Conservation (phyloP, 2,888 invertebrate species). For the Gonocerus acuteangulatus region DNA sequence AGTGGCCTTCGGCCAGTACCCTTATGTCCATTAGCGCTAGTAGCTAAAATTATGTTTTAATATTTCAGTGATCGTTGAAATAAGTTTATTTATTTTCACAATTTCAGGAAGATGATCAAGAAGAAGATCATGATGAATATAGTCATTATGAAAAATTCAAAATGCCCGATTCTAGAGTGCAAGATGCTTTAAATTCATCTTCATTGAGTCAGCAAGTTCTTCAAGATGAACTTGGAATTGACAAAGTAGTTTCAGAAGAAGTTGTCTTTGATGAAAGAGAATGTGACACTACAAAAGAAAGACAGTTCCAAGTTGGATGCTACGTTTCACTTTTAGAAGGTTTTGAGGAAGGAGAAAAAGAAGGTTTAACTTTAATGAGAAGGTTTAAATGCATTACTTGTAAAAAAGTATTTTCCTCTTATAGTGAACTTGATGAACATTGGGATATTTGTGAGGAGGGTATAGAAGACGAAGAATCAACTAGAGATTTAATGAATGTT, state of each 20-base stretch:
- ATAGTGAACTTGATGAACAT: slow-evolving; percentile 13
- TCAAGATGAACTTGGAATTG: slow-evolving; percentile 1
- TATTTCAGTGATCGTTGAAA: too few relatives aligned
- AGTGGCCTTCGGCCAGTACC: too few relatives aligned
- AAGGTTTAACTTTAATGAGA: slow-evolving; percentile 3
- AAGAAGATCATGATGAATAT: too few relatives aligned
- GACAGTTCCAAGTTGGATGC: slow-evolving; percentile 20
- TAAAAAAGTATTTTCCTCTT: slow-evolving; percentile 17
- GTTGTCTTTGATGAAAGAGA: slow-evolving; percentile 13
- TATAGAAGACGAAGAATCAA: neutral
- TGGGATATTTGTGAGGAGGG: slow-evolving; percentile 8
- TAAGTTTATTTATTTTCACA: too few relatives aligned
- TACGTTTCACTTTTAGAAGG: neutral
- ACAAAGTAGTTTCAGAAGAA: slow-evolving; percentile 18
- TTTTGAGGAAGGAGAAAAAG: neutral
- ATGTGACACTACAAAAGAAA: slow-evolving; percentile 1
- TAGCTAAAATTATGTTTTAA: too few relatives aligned
- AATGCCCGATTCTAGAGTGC: too few relatives aligned
- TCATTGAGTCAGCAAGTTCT: too few relatives aligned
- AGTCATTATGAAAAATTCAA: too few relatives aligned
- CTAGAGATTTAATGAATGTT: neutral
- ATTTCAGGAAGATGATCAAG: too few relatives aligned
- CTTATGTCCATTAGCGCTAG: too few relatives aligned
- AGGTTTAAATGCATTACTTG: slow-evolving; percentile 21
- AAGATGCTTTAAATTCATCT: too few relatives aligned